Conservation (phyloP, 2,113 vertebrate genomes). For the Lontra canadensis region DNA sequence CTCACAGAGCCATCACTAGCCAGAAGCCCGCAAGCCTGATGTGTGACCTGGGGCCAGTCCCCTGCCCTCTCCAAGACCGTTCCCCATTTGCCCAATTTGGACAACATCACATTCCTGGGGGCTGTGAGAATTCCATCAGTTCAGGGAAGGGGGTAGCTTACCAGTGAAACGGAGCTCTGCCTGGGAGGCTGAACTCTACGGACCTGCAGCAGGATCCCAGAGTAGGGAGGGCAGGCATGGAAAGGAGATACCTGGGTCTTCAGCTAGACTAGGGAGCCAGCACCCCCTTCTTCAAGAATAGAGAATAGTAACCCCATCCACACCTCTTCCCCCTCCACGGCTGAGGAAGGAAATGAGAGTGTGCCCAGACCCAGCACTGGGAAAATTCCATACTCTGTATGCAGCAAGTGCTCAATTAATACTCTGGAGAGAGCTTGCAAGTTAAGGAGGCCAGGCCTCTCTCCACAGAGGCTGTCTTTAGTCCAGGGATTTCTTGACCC, state of each 20-base stretch:
- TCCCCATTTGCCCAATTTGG: background rate
- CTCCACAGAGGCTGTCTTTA: background rate
- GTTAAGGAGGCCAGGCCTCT: background rate
- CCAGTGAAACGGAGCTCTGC: background rate
- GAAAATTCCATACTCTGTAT: slow-evolving; percentile 8
- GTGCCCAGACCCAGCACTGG: background rate
- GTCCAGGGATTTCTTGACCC: background rate
- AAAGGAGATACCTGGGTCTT: background rate
- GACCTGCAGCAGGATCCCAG: background rate
- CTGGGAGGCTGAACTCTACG: background rate
- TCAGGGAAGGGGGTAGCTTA: background rate
- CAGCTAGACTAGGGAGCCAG: background rate
- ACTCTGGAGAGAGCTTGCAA: background rate
- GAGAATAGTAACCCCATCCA: background rate
- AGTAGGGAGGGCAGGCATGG: background rate
- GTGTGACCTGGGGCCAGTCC: background rate
- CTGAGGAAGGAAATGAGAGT: slow-evolving; percentile 15
- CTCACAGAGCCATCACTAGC: background rate
- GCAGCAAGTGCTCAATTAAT: slow-evolving; percentile 22
- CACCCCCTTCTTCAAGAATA: background rate
- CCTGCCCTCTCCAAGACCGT: background rate
- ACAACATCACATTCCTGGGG: background rate
- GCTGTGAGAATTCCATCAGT: background rate
- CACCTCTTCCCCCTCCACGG: background rate
- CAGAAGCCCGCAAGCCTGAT: background rate